phyloP scores from a whole-genome alignment of 2,797 vertebrate species.

The Bradypus variegatus region DNA sequence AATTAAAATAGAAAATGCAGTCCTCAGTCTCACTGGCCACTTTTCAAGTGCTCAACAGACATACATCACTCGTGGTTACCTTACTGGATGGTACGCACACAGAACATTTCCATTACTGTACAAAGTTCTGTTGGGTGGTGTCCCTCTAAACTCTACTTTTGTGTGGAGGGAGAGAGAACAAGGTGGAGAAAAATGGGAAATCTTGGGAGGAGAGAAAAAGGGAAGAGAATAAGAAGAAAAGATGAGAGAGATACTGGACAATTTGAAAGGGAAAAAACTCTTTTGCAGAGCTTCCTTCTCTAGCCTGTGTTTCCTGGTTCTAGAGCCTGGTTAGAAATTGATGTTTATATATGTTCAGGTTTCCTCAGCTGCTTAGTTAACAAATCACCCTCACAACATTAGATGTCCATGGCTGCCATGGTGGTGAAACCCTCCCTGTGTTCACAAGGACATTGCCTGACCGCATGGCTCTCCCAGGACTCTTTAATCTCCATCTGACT shows the following conservation, averaged over 20 bases:
- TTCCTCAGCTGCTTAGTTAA: neutral
- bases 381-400: neutral
- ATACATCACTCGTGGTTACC: rapidly evolving
- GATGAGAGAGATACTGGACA: neutral
- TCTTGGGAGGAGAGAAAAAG: neutral
- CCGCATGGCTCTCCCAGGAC: rapidly evolving
- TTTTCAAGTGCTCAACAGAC: neutral
- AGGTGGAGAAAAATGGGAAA: neutral
- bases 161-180: neutral
- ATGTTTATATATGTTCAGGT: neutral
- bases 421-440: neutral
- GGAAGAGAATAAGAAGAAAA: neutral
- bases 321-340: neutral
- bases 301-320: neutral
- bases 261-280: neutral
- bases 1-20: neutral
- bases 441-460: neutral
- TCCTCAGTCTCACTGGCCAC: neutral
- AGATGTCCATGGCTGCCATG: neutral
- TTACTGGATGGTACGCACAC: neutral
- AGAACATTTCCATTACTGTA: neutral
- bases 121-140: neutral
- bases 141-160: too few species aligned
- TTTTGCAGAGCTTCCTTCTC: neutral
- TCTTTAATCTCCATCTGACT: too few species aligned